Base-by-base conservation (phyloP, 1,140 invertebrate genomes). In the Theocolax elegans region DNA sequence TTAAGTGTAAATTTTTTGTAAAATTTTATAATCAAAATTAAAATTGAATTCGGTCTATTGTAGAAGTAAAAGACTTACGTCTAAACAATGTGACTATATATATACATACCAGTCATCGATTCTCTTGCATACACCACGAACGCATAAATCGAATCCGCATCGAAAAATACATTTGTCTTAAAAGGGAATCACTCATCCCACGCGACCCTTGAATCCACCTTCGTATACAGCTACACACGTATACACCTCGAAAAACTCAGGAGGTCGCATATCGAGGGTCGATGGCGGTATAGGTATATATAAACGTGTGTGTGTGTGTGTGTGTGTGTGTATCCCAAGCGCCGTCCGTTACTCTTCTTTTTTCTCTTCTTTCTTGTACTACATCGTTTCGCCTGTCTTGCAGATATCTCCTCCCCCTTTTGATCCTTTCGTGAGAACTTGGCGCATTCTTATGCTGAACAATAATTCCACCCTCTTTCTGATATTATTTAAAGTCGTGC, bases 381-480 rank as follows among this genome's bases (percentile, higher is more conserved):
- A 35, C 21, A 7, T 49, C 46, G 8, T 49, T 49, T n/a, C 8
- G 6, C 19, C 13, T 19, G 46, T 49, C 4, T 49, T n/a, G n/a
- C n/a, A n/a, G n/a, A 8, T 21, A 49, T 19, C 8, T 8, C 8
- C 23, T 49, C 13, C 4, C 40, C 3, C 40, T 60, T 29, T 60
- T n/a, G 7, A 15, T 19, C 12, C 1, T 31, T 48, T 63, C 60
- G 60, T 63, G 60, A 48, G 60, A 63, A 49, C 60, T 49, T 15
- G 42, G 29, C 46, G 60, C 44, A 63, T 63, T 63, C 60, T 63
- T 63, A 63, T 63, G 60, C 42, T 63, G 49, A 63, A 63, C 19
- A 48, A 48, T 40, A 63, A 48, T 48, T 27, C 42, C 44, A 23
- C 13, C 46, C 23, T 17, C 23, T 42, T n/a, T n/a, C n/a, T n/a